Base-by-base conservation (phyloP, 1,140 invertebrate species). In the Campodea augens region DNA sequence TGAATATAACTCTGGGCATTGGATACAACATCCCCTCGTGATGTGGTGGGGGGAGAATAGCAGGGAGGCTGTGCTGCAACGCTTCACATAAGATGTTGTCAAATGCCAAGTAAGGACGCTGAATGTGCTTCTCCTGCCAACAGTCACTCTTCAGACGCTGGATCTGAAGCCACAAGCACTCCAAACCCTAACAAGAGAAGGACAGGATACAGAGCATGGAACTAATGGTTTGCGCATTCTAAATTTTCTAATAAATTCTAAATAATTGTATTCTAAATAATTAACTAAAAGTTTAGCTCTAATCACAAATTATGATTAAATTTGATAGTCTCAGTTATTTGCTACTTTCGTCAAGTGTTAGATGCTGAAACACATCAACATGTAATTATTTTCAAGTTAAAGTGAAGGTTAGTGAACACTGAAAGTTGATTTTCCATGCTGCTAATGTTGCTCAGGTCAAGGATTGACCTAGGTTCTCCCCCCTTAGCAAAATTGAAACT, bases 51-150 rank as follows among this genome's bases (percentile, higher is more conserved):
- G 84, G 77, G 38, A 78, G 67, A 49, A 97, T 81, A 39, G 74
- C 68, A 4, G 92, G 91, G 45, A 98, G 69, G 62, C 89, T 92
- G 57, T 98, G 92, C 58, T 96, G 87, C 29, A 97, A 63, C 7
- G 92, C 91, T 63, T 97, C 92, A 66, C 86, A 92, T 5, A 98
- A 60, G 43, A 90, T 81, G 2, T 81, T 83, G 60, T 98, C 92
- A 66, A 98, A 98, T 0, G 87, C 86, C 13, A 95, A 65, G 60
- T 98, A 98, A 1, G 92, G 91, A 23, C 93, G 71, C 2, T 80
- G 74, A 58, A 98, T 95, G 60, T 97, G 91, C 57, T 92, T 91
- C 59, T 98, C 95, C 25, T 81, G 78, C 93, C 93, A 98, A 60
- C 92, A 92, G 56, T 95, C 89, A 54, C 83, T 78, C 29, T 82